Evolutionary conservation across 1,140 invertebrate species (phyloP), one percentile per base, ranked within the genome.

Genomic region (Megalonaias nervosa): DNA sequence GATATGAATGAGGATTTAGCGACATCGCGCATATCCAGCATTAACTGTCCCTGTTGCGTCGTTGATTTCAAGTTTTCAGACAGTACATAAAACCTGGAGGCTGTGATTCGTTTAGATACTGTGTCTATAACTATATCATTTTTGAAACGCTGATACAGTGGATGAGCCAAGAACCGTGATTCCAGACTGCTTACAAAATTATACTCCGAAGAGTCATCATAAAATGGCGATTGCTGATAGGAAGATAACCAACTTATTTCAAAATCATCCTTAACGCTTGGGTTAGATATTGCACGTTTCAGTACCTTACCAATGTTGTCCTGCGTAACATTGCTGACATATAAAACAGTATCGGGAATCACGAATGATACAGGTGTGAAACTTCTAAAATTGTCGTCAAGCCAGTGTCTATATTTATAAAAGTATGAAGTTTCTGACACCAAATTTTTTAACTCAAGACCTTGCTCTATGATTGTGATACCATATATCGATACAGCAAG

Each of bases 401-500:
- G 19, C 62, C 59, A 62, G 16, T 48, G 48, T 21, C 73, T 55
- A 67, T 66, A 84, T 21, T 74, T 74, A 31, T 77, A 70, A 69
- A 77, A 82, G 69, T 91, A 90, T 16, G 91, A 91, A 19, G 76
- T 79, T 31, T 87, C 81, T 3, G 89, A 71, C 12, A 92, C 82
- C 15, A 91, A 69, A 68, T 90, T 87, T 31, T 89, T 85, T n/a
- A 92, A 92, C 85, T 98, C 96, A 12, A 98, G 91, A 1, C 97
- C 97, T 92, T 98, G 97, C 88, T 90, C 82, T 48, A 98, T 94
- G 79, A 95, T 0, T 95, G 96, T 31, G 0, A 97, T 93, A 0
- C 97, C 97, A 89, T 96, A 98, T 62, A 97, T 93, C 2, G 97
- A 96, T 1, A 97, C 95, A 1, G 92, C 93, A 1, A 98, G 86